Evolutionary conservation across 2,113 vertebrate genomes (phyloP).

Genomic region (Solea senegalensis): DNA sequence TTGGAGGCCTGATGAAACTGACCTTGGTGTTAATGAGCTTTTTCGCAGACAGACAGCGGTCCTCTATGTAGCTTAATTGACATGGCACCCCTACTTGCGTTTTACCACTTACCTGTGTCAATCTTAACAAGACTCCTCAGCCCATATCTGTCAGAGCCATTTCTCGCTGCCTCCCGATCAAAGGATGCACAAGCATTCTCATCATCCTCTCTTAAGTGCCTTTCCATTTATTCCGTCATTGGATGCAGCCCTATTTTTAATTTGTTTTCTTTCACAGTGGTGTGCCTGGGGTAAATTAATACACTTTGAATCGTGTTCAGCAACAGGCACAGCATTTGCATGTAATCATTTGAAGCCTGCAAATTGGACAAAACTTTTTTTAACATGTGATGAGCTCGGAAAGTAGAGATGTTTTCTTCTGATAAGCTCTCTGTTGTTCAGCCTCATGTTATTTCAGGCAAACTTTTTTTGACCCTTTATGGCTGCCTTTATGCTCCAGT

Average conservation of each 20-base stretch:
- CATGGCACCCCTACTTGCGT: constrained; percentile 56
- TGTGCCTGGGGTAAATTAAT: constrained; percentile 37
- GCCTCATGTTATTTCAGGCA: constrained; percentile 16
- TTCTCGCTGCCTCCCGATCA: constrained; percentile 53
- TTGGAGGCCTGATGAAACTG: constrained; percentile 77
- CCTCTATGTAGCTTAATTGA: constrained; percentile 65
- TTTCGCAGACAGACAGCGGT: constrained; percentile 63
- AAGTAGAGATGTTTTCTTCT: constrained; percentile 31
- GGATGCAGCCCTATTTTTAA: constrained; percentile 40
- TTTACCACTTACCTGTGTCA: constrained; percentile 78
- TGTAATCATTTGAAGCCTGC: constrained; percentile 49
- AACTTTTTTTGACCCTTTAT: constrained; percentile 24
- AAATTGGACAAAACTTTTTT: constrained; percentile 39
- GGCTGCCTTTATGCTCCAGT: neutral
- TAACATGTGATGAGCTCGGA: constrained; percentile 36
- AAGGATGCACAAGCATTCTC: constrained; percentile 46
- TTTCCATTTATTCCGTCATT: constrained; percentile 49
- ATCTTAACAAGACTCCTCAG: constrained; percentile 62
- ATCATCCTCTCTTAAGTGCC: constrained; percentile 49
- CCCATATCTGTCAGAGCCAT: constrained; percentile 64
- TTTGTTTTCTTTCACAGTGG: constrained; percentile 42
- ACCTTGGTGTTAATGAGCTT: constrained; percentile 82
- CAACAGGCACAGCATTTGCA: constrained; percentile 42
- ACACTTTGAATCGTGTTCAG: constrained; percentile 52
- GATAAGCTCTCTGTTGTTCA: constrained; percentile 19